Evolutionary conservation across 2,888 invertebrate genomes (phyloP), one percentile per base, ranked within the genome.

Genomic region (Sphaerophoria taeniata): DNA sequence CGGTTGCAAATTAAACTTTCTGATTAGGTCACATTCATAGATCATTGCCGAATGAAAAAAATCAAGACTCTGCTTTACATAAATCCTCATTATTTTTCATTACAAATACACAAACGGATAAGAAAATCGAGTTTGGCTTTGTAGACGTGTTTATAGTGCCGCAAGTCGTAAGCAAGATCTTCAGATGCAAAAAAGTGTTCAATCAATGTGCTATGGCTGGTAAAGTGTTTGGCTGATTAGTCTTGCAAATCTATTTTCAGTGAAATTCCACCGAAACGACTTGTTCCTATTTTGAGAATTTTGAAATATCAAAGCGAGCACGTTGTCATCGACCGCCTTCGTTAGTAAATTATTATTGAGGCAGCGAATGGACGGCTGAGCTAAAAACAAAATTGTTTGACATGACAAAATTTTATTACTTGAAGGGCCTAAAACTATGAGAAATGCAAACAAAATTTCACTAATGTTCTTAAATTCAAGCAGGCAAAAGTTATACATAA

Each of bases 21-120:
- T 83, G 78, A 79, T 83, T 83, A 60, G 83, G 74, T 83, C 79
- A 83, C 61, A 78, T 73, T 78, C 61, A 78, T 56, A 74, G 63
- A 74, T 74, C 65, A 65, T 76, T 55, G 63, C 34, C 14, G 45
- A 24, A 14, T 16, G n/a, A 71, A 24, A n/a, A 71, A 65, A 43
- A 80, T 70, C 74, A 47, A 69, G 63, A 24, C 24, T 24, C 69
- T 34, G 33, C 14, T 45, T 11, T 16, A 11, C 11, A 43, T 11
- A n/a, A 58, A 81, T 76, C 58, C 58, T 83, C 34, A 34, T 65
- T 43, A 43, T 56, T 56, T 16, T 55, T 12, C 51, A 51, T 24
- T 24, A 39, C 24, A 61, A 31, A 34, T 39, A 51, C 24, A 47
- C 36, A 33, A 53, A 6, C 14, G 12, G 7, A 47, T 47, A n/a